Evolutionary conservation across 35 echinoderm and acorn worm genomes (phyloP), one percentile per base, ranked within the genome.

Genomic region (Hemicentrotus pulcherrimus): DNA sequence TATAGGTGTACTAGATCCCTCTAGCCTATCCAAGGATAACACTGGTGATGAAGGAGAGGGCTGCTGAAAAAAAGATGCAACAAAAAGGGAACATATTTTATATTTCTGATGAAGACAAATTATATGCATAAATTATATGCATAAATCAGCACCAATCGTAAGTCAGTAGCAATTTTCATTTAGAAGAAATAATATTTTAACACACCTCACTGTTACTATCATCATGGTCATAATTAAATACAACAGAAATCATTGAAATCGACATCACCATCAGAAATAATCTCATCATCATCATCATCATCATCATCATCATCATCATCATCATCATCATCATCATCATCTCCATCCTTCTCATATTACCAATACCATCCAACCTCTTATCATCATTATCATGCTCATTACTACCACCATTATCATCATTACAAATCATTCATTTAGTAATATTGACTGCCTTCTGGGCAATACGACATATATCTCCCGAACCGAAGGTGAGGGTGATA

Each of bases 41-140:
- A 90, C 32, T 90, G 88, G 46, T 47, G 46, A 90, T 33, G 88
- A 33, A 45, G 88, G 88, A 5, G 88, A 90, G 88, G 88, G 88
- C 88, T 90, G 88, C 19, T n/a, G 88, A 47, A 90, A 13, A 47
- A 28, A 90, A 90, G 24, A 90, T 33, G 30, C 7, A 90, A 33
- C 9, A 47, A 31, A 18, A 47, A 90, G 46, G 31, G 24, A 11
- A 46, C 9, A 90, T 18, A 90, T 45, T 90, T 45, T 6, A 88
- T 35, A 2, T 31, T 35, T 6, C 86, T 35, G 86, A 28, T 31
- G n/a, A 59, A 14, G 0, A 41, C 1, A 41, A 41, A 41, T 41
- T 41, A 41, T 41, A 41, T 41, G 35, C 3, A 41, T 41, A 41
- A 3, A 3, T 41, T n/a, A n/a, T 41, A 41, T 41, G 35, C 3